Evolutionary conservation across 2,888 invertebrate species (phyloP).

Genomic region (Aleiodes leptofemur): DNA sequence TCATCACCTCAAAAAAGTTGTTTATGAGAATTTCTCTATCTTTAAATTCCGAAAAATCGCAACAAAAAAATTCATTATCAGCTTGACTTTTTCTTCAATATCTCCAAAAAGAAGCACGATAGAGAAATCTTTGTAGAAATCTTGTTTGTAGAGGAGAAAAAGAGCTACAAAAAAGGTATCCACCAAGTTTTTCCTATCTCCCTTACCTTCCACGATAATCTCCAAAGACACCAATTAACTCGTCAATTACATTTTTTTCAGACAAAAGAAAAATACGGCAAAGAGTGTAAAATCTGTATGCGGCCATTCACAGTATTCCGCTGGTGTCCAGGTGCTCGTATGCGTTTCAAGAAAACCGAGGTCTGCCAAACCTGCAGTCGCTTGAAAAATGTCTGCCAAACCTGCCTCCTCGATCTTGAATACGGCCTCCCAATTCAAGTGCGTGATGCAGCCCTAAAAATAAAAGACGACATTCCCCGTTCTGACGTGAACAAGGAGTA

Average conservation of each 20-base stretch:
- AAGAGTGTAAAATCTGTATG: slow-evolving; percentile 96
- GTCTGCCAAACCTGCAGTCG: slow-evolving; percentile 97
- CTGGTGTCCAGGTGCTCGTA: slow-evolving; percentile 96
- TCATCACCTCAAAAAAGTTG: too few relatives aligned
- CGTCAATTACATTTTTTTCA: slow-evolving; percentile 73
- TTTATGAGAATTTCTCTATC: too few relatives aligned
- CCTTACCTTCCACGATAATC: too few relatives aligned
- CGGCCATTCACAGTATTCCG: slow-evolving; percentile 97
- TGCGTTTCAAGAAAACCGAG: slow-evolving; percentile 98
- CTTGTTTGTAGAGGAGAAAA: too few relatives aligned
- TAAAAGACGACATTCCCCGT: slow-evolving; percentile 93
- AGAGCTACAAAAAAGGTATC: too few relatives aligned
- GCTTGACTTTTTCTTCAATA: too few relatives aligned
- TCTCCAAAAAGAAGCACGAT: too few relatives aligned
- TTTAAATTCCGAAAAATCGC: too few relatives aligned
- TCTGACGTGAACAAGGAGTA: slow-evolving; percentile 97
- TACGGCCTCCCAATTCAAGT: slow-evolving; percentile 93
- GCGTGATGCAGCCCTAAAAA: slow-evolving; percentile 91
- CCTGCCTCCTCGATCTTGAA: slow-evolving; percentile 94
- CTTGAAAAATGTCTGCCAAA: slow-evolving; percentile 97
- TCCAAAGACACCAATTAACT: background rate
- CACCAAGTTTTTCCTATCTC: too few relatives aligned
- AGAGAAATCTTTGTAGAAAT: too few relatives aligned
- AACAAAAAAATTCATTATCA: too few relatives aligned
- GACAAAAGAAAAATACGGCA: slow-evolving; percentile 96